Percentiles rank a stretch among this genome's conserved stretches.
These are phyloP conservation scores for Epinotia demarniana DNA, from an alignment of 2,888 invertebrate species.

Conservation along the genomic window DNA sequence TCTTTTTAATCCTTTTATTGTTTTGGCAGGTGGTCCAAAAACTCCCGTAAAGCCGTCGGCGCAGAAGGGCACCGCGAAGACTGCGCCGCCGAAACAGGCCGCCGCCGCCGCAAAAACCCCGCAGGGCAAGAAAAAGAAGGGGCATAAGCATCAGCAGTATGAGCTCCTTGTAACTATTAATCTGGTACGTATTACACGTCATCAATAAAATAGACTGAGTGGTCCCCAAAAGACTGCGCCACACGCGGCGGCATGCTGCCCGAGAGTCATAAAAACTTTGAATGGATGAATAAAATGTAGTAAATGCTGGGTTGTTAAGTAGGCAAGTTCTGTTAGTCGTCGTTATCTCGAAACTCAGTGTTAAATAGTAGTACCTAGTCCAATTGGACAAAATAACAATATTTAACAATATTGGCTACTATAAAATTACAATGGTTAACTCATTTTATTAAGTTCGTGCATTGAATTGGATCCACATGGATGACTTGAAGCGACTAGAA, in stretches of 20 bases:
- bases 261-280: no score
- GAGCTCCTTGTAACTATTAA: conserved; percentile 93
- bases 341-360: not conserved
- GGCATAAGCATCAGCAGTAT: conserved; percentile 91
- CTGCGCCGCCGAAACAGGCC: conserved; percentile 86
- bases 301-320: not conserved
- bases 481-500: no score
- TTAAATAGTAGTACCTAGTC: no score
- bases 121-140: conserved; percentile 90
- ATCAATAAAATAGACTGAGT: no score
- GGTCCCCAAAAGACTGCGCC: no score
- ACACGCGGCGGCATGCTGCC: no score
- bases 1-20: not conserved
- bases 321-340: not conserved
- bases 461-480: no score
- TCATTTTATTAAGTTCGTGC: no score
- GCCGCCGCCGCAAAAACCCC: conserved; percentile 85
- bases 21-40: conserved; percentile 84
- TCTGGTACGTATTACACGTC: conserved; percentile 79
- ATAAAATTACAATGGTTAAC: no score
- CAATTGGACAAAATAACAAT: no score
- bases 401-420: no score
- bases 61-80: conserved; percentile 90
- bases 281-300: no score
- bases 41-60: conserved; percentile 88